phyloP scores from a whole-genome alignment of 2,113 vertebrate genomes.

The Oncorhynchus tshawytscha region DNA sequence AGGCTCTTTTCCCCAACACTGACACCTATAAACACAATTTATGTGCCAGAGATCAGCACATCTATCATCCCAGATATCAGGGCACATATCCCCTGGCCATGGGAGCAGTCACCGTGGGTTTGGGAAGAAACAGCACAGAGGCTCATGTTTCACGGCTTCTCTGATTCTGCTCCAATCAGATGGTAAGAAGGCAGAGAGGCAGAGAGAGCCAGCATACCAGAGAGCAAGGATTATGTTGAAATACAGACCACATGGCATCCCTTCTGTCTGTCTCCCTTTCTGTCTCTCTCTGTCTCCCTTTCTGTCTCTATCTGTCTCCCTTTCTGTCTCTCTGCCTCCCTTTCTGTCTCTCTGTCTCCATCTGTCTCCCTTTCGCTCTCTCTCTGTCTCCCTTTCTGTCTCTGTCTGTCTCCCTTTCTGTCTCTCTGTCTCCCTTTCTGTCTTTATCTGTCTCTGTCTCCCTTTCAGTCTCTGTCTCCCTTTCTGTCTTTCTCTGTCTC shows the following conservation, averaged over 20 bases:
- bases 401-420: not conserved
- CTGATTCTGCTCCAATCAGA: not conserved
- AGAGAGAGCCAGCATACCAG: slow-evolving; percentile 5
- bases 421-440: slow-evolving; percentile 1
- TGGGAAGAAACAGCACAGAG: not conserved
- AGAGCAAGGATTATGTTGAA: slow-evolving; percentile 60
- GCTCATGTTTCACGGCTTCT: not conserved
- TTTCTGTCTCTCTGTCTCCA: slow-evolving; percentile 1
- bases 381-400: slow-evolving; percentile 1
- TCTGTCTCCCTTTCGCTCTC: not conserved
- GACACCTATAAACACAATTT: slow-evolving; percentile 53
- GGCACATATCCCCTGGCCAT: too few species aligned
- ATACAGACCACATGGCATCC: slow-evolving; percentile 70
- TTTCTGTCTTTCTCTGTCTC: slow-evolving; percentile 11
- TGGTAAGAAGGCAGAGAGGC: slow-evolving; percentile 33
- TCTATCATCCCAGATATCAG: slow-evolving; percentile 27
- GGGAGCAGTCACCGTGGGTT: not conserved
- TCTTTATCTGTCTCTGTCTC: slow-evolving; percentile 2
- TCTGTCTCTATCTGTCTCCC: slow-evolving; percentile 10
- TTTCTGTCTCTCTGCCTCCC: not conserved
- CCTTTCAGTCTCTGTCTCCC: too few species aligned
- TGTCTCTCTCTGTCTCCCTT: not conserved
- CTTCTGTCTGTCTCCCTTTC: slow-evolving; percentile 14
- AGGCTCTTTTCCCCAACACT: slow-evolving; percentile 29
- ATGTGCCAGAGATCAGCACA: slow-evolving; percentile 35